Percentiles rank a stretch among this genome's conserved stretches.
These are phyloP conservation scores for Pocillopora damicornis DNA, from an alignment of 64 coral and sea anemone genomes.

Conservation along the genomic window DNA sequence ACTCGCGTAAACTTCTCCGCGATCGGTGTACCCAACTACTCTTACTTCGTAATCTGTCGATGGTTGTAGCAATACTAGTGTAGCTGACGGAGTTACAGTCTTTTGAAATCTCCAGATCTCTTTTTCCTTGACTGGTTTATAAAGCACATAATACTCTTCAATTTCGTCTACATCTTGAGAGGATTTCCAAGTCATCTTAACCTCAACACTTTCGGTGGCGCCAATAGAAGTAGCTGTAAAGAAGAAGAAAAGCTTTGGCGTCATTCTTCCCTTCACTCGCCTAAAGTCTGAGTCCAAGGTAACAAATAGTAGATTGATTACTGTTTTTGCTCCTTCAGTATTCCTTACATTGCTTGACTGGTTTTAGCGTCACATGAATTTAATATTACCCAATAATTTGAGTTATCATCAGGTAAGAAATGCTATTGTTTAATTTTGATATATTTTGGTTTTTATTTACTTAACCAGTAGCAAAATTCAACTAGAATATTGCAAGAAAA, in stretches of 20 bases:
- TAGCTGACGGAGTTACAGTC: neutral
- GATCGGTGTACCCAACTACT: neutral
- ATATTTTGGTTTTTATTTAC: too few species aligned
- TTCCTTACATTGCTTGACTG: too few species aligned
- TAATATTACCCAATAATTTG: too few species aligned
- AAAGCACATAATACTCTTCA: neutral
- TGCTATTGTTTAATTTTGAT: too few species aligned
- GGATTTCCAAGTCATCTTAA: neutral
- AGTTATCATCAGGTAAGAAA: too few species aligned
- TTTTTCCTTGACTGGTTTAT: neutral
- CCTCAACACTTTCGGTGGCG: neutral
- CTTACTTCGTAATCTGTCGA: neutral
- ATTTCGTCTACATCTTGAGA: neutral
- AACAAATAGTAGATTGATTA: too few species aligned
- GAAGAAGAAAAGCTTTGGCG: neutral
- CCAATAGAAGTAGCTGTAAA: neutral
- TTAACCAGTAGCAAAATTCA: too few species aligned
- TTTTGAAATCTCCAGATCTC: slow-evolving; percentile 4
- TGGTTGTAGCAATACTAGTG: neutral
- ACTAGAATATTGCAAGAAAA: too few species aligned
- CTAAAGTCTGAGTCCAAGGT: too few species aligned
- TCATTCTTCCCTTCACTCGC: too few species aligned
- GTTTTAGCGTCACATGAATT: too few species aligned
- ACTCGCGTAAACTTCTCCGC: slow-evolving; percentile 12
- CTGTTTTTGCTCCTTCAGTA: too few species aligned